phyloP scores from a whole-genome alignment of 2,888 invertebrate genomes.

The Exephanes ischioxanthus region DNA sequence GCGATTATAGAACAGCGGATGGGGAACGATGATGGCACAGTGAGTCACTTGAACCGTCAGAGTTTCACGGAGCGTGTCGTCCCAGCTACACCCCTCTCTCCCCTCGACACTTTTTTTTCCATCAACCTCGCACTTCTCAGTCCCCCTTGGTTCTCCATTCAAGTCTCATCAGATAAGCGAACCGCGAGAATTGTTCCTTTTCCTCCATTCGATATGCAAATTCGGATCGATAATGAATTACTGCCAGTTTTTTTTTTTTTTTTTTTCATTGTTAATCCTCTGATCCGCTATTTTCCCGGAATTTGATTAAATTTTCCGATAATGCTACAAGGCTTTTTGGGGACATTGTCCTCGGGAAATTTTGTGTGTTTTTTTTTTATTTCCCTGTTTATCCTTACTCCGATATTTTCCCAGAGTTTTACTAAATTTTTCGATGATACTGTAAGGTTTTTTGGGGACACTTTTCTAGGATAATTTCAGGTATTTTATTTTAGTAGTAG shows the following conservation, averaged over 20 bases:
- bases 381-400: background rate
- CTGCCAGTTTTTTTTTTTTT: background rate
- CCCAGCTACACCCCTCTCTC: slow-evolving; percentile 71
- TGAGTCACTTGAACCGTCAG: slow-evolving; percentile 51
- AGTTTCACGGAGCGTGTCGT: slow-evolving; percentile 78
- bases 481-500: no score
- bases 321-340: no score
- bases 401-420: no score
- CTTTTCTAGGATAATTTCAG: no score
- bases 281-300: background rate
- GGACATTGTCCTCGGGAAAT: no score
- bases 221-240: background rate
- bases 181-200: slow-evolving; percentile 25
- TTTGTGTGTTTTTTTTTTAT: background rate
- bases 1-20: background rate
- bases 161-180: slow-evolving; percentile 37
- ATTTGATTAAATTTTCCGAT: background rate
- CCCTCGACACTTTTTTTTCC: background rate
- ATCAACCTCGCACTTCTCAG: slow-evolving; percentile 10
- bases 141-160: slow-evolving; percentile 27
- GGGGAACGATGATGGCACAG: slow-evolving; percentile 40
- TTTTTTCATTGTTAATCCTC: background rate
- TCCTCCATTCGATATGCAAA: slow-evolving; percentile 21
- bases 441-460: no score
- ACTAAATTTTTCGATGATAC: no score